Evolutionary conservation across 1,140 invertebrate genomes (phyloP).

Genomic region (Aphelenchoides fujianensis): DNA sequence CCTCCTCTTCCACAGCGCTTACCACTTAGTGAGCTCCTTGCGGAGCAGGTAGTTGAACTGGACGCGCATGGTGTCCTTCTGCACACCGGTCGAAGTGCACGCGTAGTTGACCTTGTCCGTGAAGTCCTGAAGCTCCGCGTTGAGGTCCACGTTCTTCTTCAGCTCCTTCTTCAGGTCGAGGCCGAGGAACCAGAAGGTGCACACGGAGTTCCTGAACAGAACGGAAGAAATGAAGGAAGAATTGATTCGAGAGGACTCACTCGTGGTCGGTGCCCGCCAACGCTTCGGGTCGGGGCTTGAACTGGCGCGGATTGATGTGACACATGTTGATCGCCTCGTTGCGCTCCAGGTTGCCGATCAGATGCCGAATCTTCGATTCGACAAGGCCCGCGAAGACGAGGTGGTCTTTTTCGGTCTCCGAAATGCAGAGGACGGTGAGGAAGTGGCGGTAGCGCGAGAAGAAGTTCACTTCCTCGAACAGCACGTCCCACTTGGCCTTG

Average conservation of each 20-base stretch:
- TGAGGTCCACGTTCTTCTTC: constrained; percentile 79
- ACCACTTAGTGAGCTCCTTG: constrained; percentile 43
- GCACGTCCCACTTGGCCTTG: constrained; percentile 78
- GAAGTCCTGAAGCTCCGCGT: constrained; percentile 73
- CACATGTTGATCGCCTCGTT: constrained; percentile 84
- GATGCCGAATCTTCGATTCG: constrained; percentile 88
- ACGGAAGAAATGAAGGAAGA: constrained; percentile 11
- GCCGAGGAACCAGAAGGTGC: constrained; percentile 91
- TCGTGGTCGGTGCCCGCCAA: constrained; percentile 44
- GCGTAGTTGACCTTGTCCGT: constrained; percentile 39
- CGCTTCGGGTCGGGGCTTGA: constrained; percentile 63
- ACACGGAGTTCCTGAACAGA: constrained; percentile 66
- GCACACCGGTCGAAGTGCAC: constrained; percentile 22
- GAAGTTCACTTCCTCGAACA: constrained; percentile 94
- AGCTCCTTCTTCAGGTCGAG: constrained; percentile 79
- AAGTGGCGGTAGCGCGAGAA: constrained; percentile 82
- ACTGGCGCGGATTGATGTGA: constrained; percentile 89
- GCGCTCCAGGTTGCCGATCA: constrained; percentile 85
- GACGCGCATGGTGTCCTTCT: constrained; percentile 44
- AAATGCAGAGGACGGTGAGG: constrained; percentile 44
- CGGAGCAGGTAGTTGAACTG: constrained; percentile 33
- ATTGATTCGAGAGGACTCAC: constrained; percentile 41
- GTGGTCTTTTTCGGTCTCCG: constrained; percentile 50
- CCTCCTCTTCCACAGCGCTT: too few species aligned
- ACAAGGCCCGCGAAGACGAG: constrained; percentile 75